A percentile compares a stretch with the other conserved stretches of the same genome.
Evolutionary conservation across 2,888 invertebrate species (phyloP).

Genomic region (Lasioglossum lativentre): DNA sequence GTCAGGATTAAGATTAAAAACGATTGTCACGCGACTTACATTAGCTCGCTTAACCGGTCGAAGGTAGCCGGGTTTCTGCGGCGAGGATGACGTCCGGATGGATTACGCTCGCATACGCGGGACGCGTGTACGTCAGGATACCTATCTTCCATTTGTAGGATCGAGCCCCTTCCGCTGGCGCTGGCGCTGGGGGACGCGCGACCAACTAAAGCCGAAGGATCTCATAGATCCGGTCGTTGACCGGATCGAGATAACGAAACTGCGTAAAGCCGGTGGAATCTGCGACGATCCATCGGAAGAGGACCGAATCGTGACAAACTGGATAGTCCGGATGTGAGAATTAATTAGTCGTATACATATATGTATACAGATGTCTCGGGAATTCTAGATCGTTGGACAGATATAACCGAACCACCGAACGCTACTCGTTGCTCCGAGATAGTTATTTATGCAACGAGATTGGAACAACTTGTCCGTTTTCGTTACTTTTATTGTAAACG

Average conservation of each 20-base stretch:
- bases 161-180: background rate
- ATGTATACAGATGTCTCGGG: background rate
- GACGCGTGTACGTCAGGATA: background rate
- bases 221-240: slow-evolving; percentile 53
- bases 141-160: background rate
- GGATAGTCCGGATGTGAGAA: slow-evolving; percentile 38
- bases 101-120: slow-evolving; percentile 6
- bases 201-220: slow-evolving; percentile 33
- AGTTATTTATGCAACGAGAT: background rate
- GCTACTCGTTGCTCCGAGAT: background rate
- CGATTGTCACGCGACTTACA: slow-evolving; percentile 56
- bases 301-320: slow-evolving; percentile 27
- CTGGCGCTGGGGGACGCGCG: background rate
- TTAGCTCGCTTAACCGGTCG: slow-evolving; percentile 26
- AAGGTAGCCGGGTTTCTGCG: slow-evolving; percentile 8
- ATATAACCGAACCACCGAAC: background rate
- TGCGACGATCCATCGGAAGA: slow-evolving; percentile 10
- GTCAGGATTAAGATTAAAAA: slow-evolving; percentile 48
- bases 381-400: slow-evolving; percentile 8
- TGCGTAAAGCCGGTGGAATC: slow-evolving; percentile 12
- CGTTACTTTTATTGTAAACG: background rate
- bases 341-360: slow-evolving; percentile 32
- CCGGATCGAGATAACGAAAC: slow-evolving; percentile 39
- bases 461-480: background rate
- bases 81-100: slow-evolving; percentile 2